Conservation (phyloP, 1,140 invertebrate species). For the Lasioglossum baleicum region DNA sequence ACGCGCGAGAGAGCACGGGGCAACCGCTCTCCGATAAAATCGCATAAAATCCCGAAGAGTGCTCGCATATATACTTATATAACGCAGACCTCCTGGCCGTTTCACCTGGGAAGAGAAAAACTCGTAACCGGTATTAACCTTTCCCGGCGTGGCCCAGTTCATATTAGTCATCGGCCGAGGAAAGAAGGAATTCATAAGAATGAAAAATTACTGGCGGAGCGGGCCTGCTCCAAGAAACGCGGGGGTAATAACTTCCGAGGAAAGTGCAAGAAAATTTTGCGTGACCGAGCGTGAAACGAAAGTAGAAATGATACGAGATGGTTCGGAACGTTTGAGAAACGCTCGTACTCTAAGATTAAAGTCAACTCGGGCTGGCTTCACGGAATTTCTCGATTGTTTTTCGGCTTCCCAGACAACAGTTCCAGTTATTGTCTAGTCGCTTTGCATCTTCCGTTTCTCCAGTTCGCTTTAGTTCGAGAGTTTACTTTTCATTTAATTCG, state of each 20-base stretch:
- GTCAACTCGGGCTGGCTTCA: too few relatives aligned
- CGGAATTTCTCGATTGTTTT: too few relatives aligned
- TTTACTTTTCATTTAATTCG: too few relatives aligned
- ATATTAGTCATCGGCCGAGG: background rate
- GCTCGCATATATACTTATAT: conserved; percentile 70
- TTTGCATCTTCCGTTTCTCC: too few relatives aligned
- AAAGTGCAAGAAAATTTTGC: conserved; percentile 35
- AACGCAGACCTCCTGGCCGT: conserved; percentile 40
- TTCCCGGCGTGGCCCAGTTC: background rate
- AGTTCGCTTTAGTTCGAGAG: too few relatives aligned
- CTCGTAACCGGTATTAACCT: conserved; percentile 51
- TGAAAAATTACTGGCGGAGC: conserved; percentile 1
- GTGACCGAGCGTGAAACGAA: conserved; percentile 35
- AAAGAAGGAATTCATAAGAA: background rate
- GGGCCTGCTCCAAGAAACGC: background rate
- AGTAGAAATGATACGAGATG: conserved; percentile 33
- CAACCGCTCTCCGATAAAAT: conserved; percentile 2
- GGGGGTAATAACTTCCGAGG: conserved; percentile 31
- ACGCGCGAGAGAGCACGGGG: background rate
- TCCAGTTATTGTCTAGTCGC: too few relatives aligned
- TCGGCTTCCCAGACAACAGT: too few relatives aligned
- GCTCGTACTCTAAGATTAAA: too few relatives aligned
- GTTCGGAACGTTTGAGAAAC: conserved; percentile 27
- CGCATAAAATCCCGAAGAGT: conserved; percentile 41
- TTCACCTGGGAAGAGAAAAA: conserved; percentile 58